Conservation (phyloP, 2,113 vertebrate genomes). For the mouse (Mus musculus) region DNA sequence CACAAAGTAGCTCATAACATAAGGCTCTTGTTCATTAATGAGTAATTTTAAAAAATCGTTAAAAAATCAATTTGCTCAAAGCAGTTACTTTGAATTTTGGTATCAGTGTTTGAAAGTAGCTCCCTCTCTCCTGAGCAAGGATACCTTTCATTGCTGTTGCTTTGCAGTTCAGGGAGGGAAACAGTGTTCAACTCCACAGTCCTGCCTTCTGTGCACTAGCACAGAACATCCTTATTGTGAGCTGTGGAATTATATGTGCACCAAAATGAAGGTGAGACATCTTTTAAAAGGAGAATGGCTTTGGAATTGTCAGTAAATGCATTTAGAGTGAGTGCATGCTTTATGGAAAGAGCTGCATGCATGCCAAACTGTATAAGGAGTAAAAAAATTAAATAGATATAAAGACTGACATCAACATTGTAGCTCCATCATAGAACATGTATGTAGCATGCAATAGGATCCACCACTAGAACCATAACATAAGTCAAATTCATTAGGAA, state of each 20-base stretch:
- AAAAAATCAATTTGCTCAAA: conserved; percentile 42
- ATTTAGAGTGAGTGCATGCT: not conserved
- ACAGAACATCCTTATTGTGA: not conserved
- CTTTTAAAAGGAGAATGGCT: not conserved
- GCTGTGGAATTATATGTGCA: not conserved
- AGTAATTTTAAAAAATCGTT: not conserved
- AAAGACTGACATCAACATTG: not conserved
- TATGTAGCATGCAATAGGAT: not conserved
- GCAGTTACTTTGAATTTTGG: not conserved
- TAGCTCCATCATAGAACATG: not conserved
- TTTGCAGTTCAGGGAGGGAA: not conserved
- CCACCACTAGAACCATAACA: too few relatives aligned
- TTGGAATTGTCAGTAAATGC: not conserved
- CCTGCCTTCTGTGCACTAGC: not conserved
- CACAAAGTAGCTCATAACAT: not conserved
- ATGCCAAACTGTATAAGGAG: not conserved
- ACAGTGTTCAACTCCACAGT: not conserved
- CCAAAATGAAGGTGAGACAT: not conserved
- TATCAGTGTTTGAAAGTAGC: not conserved
- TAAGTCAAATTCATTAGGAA: not conserved
- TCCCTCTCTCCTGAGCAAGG: not conserved
- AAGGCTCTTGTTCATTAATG: conserved; percentile 2
- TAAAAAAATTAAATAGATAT: not conserved
- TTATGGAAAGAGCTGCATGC: not conserved
- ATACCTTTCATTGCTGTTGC: not conserved